These are phyloP conservation scores for Copidosoma floridanum DNA, from an alignment of 1,140 invertebrate species.

Conservation along the genomic window DNA sequence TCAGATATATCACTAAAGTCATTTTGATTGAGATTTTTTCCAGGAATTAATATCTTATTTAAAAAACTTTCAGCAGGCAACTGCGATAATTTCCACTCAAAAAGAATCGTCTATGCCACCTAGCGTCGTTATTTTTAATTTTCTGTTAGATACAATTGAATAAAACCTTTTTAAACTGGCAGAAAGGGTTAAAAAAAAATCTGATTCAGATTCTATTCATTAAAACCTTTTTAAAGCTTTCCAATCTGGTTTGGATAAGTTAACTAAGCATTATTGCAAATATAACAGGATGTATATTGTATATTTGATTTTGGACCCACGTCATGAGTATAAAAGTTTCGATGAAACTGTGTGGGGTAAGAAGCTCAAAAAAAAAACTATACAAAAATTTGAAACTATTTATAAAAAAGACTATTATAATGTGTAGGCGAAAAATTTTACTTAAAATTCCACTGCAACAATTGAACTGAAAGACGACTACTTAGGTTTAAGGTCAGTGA, in stretches of 20 bases:
- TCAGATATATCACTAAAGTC: background rate
- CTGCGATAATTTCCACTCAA: background rate
- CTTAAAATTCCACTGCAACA: background rate
- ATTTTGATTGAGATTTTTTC: background rate
- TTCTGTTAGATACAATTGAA: conserved; percentile 3
- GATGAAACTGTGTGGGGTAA: background rate
- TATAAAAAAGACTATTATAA: background rate
- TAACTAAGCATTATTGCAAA: conserved; percentile 23
- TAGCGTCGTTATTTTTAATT: background rate
- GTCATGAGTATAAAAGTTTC: background rate
- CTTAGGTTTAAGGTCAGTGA: background rate
- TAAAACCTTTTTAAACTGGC: background rate
- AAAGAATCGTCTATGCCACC: background rate
- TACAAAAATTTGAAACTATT: background rate
- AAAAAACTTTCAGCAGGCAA: background rate
- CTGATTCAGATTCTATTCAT: no score
- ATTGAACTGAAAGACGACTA: background rate
- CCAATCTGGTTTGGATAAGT: no score
- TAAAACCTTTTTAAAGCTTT: no score
- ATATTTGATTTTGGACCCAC: background rate
- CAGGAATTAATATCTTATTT: background rate
- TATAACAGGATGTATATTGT: conserved; percentile 25
- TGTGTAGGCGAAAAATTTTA: background rate
- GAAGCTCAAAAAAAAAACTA: background rate
- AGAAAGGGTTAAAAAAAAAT: no score